Percentiles rank a stretch among this genome's conserved stretches.
These are phyloP conservation scores for Spinus olivaceus DNA, from an alignment of 2,797 vertebrate species.

Conservation along the genomic window DNA sequence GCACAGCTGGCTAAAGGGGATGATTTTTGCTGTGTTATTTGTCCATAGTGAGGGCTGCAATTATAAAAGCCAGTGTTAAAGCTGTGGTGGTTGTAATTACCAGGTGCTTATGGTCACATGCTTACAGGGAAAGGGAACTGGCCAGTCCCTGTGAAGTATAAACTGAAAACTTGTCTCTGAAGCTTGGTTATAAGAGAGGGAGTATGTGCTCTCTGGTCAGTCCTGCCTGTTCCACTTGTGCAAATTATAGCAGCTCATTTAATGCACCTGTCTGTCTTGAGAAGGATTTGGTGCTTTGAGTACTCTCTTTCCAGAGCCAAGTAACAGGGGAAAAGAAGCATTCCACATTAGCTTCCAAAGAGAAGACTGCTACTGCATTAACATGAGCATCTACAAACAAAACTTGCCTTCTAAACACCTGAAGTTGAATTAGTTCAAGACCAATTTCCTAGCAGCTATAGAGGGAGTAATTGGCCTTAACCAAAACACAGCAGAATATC, in stretches of 20 bases:
- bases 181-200: fast-evolving
- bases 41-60: not conserved
- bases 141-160: not conserved
- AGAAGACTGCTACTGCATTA: not conserved
- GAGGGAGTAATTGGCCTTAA: fast-evolving
- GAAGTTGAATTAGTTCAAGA: not conserved
- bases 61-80: not conserved
- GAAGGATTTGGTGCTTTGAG: not conserved
- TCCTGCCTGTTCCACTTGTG: not conserved
- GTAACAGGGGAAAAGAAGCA: not conserved
- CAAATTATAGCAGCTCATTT: not conserved
- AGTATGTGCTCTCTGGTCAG: not conserved
- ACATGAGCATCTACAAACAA: not conserved
- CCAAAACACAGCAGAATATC: not conserved
- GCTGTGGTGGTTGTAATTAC: not conserved
- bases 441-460: not conserved
- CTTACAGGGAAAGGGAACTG: not conserved
- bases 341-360: not conserved
- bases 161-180: not conserved
- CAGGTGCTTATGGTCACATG: not conserved
- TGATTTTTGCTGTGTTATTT: not conserved
- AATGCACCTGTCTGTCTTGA: not conserved
- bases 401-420: not conserved
- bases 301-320: not conserved
- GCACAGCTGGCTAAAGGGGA: not conserved